Evolutionary conservation across 2,113 vertebrate species (phyloP).

Genomic region (Coptodon bakossiorum): DNA sequence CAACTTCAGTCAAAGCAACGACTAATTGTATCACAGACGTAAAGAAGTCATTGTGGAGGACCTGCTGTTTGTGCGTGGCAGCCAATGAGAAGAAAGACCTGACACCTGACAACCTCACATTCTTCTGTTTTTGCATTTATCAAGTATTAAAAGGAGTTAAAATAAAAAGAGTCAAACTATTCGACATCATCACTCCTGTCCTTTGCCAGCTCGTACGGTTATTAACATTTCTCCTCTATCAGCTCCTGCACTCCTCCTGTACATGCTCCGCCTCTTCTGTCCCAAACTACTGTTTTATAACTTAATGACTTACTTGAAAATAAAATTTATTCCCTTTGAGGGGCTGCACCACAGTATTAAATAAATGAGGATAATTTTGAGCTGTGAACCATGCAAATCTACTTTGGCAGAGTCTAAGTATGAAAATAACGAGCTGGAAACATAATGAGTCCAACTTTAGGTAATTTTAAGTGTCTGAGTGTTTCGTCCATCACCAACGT

Average conservation of each 20-base stretch:
- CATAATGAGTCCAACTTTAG: fast-evolving
- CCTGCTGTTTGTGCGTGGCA: background rate
- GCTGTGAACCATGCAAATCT: background rate
- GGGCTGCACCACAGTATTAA: background rate
- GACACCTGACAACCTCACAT: fast-evolving
- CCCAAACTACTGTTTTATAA: background rate
- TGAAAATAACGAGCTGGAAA: background rate
- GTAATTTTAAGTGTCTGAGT: background rate
- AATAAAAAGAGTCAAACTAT: background rate
- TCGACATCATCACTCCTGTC: background rate
- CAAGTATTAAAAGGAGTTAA: background rate
- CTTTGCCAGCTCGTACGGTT: background rate
- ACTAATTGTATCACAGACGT: background rate
- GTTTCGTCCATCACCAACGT: fast-evolving
- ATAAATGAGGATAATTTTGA: background rate
- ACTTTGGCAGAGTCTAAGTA: fast-evolving
- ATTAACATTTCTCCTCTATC: background rate
- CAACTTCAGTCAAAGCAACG: background rate
- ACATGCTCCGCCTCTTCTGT: background rate
- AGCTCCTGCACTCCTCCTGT: background rate
- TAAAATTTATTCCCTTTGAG: background rate
- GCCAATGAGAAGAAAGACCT: background rate
- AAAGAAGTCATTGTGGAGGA: background rate
- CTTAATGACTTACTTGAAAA: background rate
- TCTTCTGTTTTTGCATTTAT: background rate